Evolutionary conservation across 2,888 invertebrate genomes (phyloP), one percentile per base, ranked within the genome.

Genomic region (Cynaeus angustus): DNA sequence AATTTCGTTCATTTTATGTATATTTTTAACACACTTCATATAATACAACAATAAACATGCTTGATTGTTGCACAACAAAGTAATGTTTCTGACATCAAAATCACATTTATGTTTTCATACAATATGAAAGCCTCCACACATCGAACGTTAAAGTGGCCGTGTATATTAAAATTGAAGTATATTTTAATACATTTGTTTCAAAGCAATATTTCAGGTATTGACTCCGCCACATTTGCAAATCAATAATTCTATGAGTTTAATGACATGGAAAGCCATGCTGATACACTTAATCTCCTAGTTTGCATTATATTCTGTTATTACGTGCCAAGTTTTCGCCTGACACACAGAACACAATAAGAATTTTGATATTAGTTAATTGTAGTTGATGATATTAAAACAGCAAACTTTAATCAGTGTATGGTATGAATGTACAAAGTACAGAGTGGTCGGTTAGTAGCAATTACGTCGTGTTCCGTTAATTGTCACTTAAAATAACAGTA

Each of bases 241-340:
- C 55, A 21, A 55, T 55, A 55, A 55, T 16, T 55, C 21, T 38
- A 38, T 38, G n/a, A 16, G 37, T 55, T 37, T 55, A 55, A 55
- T 16, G 38, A 55, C 55, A 55, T 13, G 16, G 21, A 55, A 38
- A 38, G 37, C 37, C 28, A 13, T 16, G 13, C 30, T 12, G 37
- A 50, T 55, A 38, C 37, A 37, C 41, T 41, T 41, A 41, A 55
- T 38, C 38, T 55, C 14, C 14, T 21, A 37, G 55, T 55, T 53
- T 55, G 41, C 41, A 41, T 41, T 41, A 13, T 10, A 41, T 13
- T 41, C 13, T 13, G 41, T 1, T 3, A 41, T 41, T 41, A 41
- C 41, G 41, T 41, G 41, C 41, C 41, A 41, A 41, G 41, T 41
- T 41, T 41, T 12, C 3, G 3, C 1, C 21, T 21, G 21, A 21